Evolutionary conservation across 2,888 invertebrate species (phyloP).

Genomic region (Tanytarsus gracilentus): DNA sequence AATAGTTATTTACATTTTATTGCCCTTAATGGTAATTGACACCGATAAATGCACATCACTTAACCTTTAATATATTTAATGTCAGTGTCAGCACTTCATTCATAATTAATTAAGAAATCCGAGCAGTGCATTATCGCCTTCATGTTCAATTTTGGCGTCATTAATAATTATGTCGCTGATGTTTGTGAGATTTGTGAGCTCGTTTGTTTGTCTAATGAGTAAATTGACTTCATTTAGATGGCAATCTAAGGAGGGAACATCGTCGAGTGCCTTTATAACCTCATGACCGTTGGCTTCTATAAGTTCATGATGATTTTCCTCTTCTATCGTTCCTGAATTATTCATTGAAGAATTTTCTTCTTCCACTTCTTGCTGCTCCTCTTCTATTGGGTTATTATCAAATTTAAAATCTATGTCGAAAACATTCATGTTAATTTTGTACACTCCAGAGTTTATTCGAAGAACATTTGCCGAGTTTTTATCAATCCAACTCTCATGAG

Average conservation of each 20-base stretch:
- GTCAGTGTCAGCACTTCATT: too few relatives aligned
- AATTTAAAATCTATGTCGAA: conserved; percentile 20
- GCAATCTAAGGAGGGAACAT: conserved; percentile 14
- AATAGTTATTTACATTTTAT: background rate
- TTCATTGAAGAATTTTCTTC: background rate
- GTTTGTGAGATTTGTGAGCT: conserved; percentile 24
- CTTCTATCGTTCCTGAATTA: background rate
- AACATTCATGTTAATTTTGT: conserved; percentile 22
- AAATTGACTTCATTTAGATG: conserved; percentile 26
- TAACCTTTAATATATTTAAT: too few relatives aligned
- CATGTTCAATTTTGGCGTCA: background rate
- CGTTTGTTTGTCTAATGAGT: conserved; percentile 12
- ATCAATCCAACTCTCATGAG: conserved; percentile 10
- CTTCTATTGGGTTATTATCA: background rate
- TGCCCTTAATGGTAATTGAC: too few relatives aligned
- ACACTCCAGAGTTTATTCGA: conserved; percentile 14
- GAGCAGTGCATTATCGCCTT: conserved; percentile 18
- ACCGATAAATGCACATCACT: too few relatives aligned
- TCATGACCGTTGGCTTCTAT: background rate
- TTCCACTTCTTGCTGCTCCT: background rate
- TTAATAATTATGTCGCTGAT: conserved; percentile 20
- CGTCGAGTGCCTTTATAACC: conserved; percentile 14
- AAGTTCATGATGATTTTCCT: background rate
- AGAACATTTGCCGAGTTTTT: conserved; percentile 16
- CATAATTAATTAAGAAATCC: conserved; percentile 12